A percentile compares a stretch with the other conserved stretches of the same genome.
Conservation (phyloP, 2,888 invertebrate species). For the Caenorhabditis afra region DNA sequence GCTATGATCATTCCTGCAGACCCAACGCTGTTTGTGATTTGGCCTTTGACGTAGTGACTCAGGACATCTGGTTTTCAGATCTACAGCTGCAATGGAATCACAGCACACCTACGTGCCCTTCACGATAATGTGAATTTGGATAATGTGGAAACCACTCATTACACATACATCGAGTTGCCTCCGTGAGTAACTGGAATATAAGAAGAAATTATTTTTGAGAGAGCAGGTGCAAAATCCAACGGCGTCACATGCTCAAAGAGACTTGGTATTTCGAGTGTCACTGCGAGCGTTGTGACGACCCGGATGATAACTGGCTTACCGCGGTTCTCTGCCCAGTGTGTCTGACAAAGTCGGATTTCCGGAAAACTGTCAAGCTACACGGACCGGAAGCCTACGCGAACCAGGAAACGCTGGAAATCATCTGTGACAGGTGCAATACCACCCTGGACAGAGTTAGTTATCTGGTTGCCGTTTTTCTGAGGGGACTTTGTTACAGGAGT, state of each 20-base stretch:
- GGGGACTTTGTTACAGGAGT: slow-evolving; percentile 26
- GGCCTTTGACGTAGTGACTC: not conserved
- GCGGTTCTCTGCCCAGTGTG: slow-evolving; percentile 76
- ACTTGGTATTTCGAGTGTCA: slow-evolving; percentile 80
- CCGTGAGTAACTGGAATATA: slow-evolving; percentile 55
- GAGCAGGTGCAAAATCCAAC: slow-evolving; percentile 67
- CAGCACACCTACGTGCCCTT: slow-evolving; percentile 75
- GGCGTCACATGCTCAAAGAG: slow-evolving; percentile 75
- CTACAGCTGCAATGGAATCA: slow-evolving; percentile 77
- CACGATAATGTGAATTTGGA: slow-evolving; percentile 71
- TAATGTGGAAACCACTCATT: slow-evolving; percentile 75
- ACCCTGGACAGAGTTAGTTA: slow-evolving; percentile 39
- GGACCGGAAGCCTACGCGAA: slow-evolving; percentile 56
- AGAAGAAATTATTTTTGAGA: slow-evolving; percentile 5
- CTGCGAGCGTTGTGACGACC: slow-evolving; percentile 78
- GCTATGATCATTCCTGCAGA: slow-evolving; percentile 80
- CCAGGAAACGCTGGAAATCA: slow-evolving; percentile 45
- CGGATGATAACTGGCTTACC: slow-evolving; percentile 76
- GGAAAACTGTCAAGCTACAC: slow-evolving; percentile 52
- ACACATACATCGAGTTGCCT: slow-evolving; percentile 80
- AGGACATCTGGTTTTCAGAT: slow-evolving; percentile 49
- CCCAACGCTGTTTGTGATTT: slow-evolving; percentile 73
- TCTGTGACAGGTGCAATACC: slow-evolving; percentile 47
- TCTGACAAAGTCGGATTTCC: slow-evolving; percentile 50
- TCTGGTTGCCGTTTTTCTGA: not conserved